These are phyloP conservation scores for Elachura formosa DNA, from an alignment of 2,113 vertebrate genomes.

Conservation along the genomic window DNA sequence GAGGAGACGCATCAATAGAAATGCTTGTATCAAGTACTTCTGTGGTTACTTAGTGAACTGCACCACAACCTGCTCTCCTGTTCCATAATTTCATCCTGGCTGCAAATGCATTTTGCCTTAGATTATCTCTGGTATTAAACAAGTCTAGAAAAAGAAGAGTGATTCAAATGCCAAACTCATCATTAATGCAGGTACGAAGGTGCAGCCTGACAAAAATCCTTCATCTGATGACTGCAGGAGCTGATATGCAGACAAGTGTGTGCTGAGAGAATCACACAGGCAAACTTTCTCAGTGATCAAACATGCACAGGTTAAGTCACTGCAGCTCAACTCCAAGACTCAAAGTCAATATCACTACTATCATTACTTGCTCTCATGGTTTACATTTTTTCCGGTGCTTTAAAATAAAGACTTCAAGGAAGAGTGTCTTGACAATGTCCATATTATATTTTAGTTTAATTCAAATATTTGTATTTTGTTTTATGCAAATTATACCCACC, in stretches of 20 bases:
- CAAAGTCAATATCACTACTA: neutral
- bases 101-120: neutral
- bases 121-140: neutral
- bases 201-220: neutral
- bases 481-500: neutral
- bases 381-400: neutral
- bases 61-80: too few relatives aligned
- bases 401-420: neutral
- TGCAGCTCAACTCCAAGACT: fast-evolving
- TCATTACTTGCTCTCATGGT: neutral
- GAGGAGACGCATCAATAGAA: neutral
- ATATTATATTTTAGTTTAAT: neutral
- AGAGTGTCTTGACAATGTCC: neutral
- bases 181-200: neutral
- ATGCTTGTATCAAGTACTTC: neutral
- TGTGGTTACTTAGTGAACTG: neutral
- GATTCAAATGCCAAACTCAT: neutral
- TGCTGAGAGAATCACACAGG: neutral
- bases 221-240: neutral
- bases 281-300: neutral
- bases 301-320: neutral
- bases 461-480: neutral
- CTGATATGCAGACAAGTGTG: neutral
- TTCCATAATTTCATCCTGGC: neutral
- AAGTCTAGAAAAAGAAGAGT: neutral